Evolutionary conservation across 2,797 vertebrate species (phyloP), one percentile per base, ranked within the genome.

Genomic region (Peromyscus attwateri): DNA sequence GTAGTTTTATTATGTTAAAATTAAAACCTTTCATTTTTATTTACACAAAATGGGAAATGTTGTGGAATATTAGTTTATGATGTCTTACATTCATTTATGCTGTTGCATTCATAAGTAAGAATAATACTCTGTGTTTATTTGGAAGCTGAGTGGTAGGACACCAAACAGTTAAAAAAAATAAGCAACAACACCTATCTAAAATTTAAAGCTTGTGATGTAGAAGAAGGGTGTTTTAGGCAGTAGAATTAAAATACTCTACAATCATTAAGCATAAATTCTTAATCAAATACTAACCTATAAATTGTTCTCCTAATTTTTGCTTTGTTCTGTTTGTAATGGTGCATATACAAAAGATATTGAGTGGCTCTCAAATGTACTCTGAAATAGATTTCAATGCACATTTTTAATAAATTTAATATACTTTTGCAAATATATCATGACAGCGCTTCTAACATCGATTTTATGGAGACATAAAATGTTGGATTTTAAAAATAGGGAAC

Each of bases 341-440:
- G 8, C 37, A 97, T 21, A 10, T 71, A 73, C 0, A 23, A 95
- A 87, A 34, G 1, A 4, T n/a, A 94, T 43, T 94, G 82, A n/a
- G 4, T 70, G 73, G 66, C 2, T 96, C 77, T 85, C 14, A 85
- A 91, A 93, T 49, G 6, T 57, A 55, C 70, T 27, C n/a, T 90
- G 16, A 2, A 81, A 95, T 57, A 29, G 9, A 95, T 62, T 46
- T 94, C 62, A 95, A 89, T 11, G 77, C 2, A 75, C 4, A 87
- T 96, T 95, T 91, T 68, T 81, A 68, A 97, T 62, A 93, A 82
- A 29, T 89, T 71, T 66, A 81, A 23, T 89, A 75, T 66, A 0
- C 49, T 95, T 97, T 62, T n/a, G 87, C 57, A 90, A 97, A 95
- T 91, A 94, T 52, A 82, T 5, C 23, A 17, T 82, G 17, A 70